Base-by-base conservation (phyloP, 1,140 invertebrate species). In the Drosophila pseudoananassae region DNA sequence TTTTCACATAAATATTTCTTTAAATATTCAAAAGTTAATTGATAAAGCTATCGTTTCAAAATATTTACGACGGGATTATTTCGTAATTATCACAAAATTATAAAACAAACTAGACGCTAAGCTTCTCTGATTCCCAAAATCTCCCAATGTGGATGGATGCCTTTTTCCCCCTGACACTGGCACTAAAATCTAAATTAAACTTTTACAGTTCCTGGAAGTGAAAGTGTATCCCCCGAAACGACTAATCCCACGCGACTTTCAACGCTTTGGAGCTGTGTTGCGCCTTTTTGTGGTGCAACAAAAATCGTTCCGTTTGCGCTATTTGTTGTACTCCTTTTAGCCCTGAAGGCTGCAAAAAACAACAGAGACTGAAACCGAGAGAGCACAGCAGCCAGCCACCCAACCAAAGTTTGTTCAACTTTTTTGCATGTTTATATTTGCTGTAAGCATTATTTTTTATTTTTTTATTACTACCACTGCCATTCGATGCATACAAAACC, bases 381-480 rank as follows among this genome's bases (percentile, higher is more conserved):
- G 12, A 58, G 55, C 38, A 47, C 45, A 58, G 52, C 38, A 47
- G 40, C 15, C 40, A 47, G 33, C 15, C 40, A 25, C 17, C 45
- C 45, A 56, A 69, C 36, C 64, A 84, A 78, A 85, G 74, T 88
- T 88, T 82, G 64, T 88, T 88, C 82, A 76, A 71, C 82, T 56
- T 49, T 78, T 71, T 78, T 87, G 38, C 46, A 68, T 57, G 58
- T 78, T 84, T 83, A 72, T 63, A 73, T 84, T 84, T 69, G 72
- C 81, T 85, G 63, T 80, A 77, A 80, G 81, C 81, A 75, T 82
- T 82, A 69, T 68, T 69, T 69, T 69, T 63, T 55, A 14, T 15
- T 33, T 33, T 33, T 20, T 36, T 36, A 63, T 76, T 72, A 50
- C 51, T 15, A 43, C 40, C 14, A 6, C 40, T 17, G 6, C 47